Percentiles rank a stretch among this genome's conserved stretches.
phyloP scores from a whole-genome alignment of 1,140 invertebrate genomes.

The Pseudomyrmex sp. region DNA sequence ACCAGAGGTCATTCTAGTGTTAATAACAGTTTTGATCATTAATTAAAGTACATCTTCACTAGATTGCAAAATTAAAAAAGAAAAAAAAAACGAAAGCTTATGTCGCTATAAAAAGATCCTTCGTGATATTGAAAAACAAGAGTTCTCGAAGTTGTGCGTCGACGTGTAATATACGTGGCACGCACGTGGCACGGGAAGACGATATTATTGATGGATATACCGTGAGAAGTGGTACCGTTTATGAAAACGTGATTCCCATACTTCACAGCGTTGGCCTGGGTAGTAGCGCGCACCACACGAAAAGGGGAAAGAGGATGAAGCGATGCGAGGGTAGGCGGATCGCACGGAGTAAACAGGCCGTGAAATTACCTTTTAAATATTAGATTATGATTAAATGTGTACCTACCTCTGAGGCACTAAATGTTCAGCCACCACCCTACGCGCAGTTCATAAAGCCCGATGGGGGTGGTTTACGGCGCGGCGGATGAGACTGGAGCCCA shows the following conservation, averaged over 20 bases:
- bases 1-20: too few species aligned
- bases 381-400: slow-evolving; percentile 86
- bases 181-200: neutral
- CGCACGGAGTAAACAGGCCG: slow-evolving; percentile 83
- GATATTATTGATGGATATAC: slow-evolving; percentile 39
- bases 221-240: slow-evolving; percentile 43
- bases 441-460: slow-evolving; percentile 76
- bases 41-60: too few species aligned
- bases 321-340: slow-evolving; percentile 59
- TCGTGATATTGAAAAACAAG: neutral
- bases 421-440: slow-evolving; percentile 77
- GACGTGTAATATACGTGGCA: neutral
- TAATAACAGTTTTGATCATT: too few species aligned
- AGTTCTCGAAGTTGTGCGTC: neutral
- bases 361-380: slow-evolving; percentile 86
- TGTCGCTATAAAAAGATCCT: too few species aligned
- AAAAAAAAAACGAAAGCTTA: too few species aligned
- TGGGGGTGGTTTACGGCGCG: slow-evolving; percentile 74
- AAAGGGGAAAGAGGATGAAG: slow-evolving; percentile 52
- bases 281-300: slow-evolving; percentile 8
- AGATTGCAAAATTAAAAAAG: too few species aligned
- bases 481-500: slow-evolving; percentile 72
- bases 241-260: slow-evolving; percentile 65
- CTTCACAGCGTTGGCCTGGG: slow-evolving; percentile 11
- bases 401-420: slow-evolving; percentile 81